Conservation (phyloP, 2,113 vertebrate species). For the Plecturocebus donacophilus region DNA sequence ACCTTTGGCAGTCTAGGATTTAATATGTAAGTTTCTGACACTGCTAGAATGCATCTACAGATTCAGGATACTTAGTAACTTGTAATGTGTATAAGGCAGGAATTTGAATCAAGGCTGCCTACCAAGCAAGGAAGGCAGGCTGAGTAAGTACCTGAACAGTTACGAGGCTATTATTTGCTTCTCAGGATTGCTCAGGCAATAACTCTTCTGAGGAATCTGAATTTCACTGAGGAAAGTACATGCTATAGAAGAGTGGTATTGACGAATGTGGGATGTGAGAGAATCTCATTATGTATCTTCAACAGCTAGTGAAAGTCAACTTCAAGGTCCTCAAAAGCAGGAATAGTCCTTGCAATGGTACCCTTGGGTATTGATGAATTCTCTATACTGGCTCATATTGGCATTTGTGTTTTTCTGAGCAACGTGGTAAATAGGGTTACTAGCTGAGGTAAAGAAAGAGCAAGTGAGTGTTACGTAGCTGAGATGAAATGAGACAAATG, state of each 20-base stretch:
- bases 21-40: not conserved
- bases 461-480: not conserved
- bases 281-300: not conserved
- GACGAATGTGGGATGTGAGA: not conserved
- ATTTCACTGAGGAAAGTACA: not conserved
- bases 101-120: constrained; percentile 9
- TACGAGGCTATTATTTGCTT: constrained; percentile 16
- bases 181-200: not conserved
- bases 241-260: not conserved
- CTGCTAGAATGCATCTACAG: not conserved
- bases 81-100: not conserved
- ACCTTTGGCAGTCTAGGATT: not conserved
- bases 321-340: not conserved
- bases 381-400: not conserved
- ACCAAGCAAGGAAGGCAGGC: not conserved
- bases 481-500: no score
- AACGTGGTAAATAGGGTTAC: not conserved
- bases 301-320: constrained; percentile 10
- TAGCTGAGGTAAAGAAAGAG: not conserved
- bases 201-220: not conserved
- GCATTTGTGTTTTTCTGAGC: constrained; percentile 26
- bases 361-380: not conserved
- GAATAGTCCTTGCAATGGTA: not conserved
- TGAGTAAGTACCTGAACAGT: not conserved
- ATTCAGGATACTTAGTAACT: not conserved